Percentiles rank a stretch among this genome's conserved stretches.
Conservation (phyloP, 2,797 vertebrate genomes). For the Gastrophryne carolinensis region DNA sequence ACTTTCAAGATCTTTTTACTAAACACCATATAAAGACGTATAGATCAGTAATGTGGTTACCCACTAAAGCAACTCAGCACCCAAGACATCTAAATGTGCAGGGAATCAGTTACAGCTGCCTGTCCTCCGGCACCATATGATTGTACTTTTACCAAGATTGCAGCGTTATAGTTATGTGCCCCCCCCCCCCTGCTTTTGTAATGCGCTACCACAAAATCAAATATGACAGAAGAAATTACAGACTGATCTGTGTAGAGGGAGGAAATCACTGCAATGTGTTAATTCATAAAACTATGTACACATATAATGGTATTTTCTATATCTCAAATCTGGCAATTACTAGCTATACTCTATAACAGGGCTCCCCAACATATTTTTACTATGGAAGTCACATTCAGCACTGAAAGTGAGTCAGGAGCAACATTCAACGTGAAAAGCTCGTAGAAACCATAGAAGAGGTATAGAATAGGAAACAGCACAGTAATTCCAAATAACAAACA, state of each 20-base stretch:
- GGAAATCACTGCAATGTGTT: not conserved
- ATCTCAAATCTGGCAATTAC: no score
- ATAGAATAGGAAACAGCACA: no score
- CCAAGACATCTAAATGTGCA: not conserved
- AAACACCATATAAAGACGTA: not conserved
- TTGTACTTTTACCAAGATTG: slow-evolving; percentile 7
- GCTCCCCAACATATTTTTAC: no score
- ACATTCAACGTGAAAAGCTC: no score
- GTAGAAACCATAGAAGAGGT: no score
- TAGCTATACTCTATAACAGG: no score
- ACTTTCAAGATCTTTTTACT: not conserved
- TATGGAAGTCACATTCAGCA: no score
- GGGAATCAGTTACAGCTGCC: slow-evolving; percentile 12
- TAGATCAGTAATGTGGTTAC: not conserved
- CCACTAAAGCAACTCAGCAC: not conserved
- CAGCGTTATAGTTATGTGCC: slow-evolving; percentile 5
- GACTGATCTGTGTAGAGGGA: not conserved
- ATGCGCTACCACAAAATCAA: not conserved
- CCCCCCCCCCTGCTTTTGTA: slow-evolving; percentile 9
- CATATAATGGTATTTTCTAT: no score
- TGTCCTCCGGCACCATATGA: slow-evolving; percentile 2
- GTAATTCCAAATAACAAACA: no score
- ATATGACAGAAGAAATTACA: not conserved
- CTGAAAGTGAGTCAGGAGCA: no score
- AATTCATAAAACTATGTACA: no score